Base-by-base conservation (phyloP, 1,140 invertebrate genomes). In the Tetragonula clypearis region DNA sequence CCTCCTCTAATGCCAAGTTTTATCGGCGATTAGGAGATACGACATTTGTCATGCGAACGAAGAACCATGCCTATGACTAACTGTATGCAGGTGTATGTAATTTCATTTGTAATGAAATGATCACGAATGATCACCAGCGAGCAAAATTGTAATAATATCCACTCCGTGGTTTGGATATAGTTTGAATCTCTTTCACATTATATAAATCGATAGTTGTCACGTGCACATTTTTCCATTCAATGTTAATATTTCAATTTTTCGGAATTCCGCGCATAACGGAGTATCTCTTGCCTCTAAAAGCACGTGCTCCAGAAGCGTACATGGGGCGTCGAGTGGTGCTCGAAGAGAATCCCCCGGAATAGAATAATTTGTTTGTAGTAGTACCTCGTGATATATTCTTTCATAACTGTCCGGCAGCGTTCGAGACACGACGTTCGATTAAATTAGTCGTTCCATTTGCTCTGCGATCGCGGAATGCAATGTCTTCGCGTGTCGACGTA, bases 401-500 rank as follows among this genome's bases (percentile, higher is more conserved):
- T 60, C 15, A 65, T 77, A 65, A 65, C 19, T 23, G 5, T 15
- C 23, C 58, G 9, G 49, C 65, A 65, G 75, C 56, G 17, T 41
- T 30, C 21, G 56, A 6, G 17, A 4, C 78, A 56, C 15, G 62
- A 41, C 21, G 56, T 35, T 79, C 30, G 53, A 83, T 69, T 11
- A 41, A 83, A 78, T 83, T 78, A 58, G 55, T 53, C 82, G 65
- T 83, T 77, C 60, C 55, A 30, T 35, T 11, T 14, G 8, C 35
- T 41, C 12, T 2, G 4, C 35, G 68, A 53, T 49, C 35, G 65
- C 6, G 17, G 74, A 79, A 69, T 23, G 21, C 26, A 9, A 8
- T 15, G 21, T n/a, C 49, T 23, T 30, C 11, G 12, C 19, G n/a
- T 35, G 49, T 35, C 56, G 55, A 5, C 66, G 53, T 71, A 79